Base-by-base conservation (phyloP, 23 tunicate species). In the Oikopleura vanhoeffeni region DNA sequence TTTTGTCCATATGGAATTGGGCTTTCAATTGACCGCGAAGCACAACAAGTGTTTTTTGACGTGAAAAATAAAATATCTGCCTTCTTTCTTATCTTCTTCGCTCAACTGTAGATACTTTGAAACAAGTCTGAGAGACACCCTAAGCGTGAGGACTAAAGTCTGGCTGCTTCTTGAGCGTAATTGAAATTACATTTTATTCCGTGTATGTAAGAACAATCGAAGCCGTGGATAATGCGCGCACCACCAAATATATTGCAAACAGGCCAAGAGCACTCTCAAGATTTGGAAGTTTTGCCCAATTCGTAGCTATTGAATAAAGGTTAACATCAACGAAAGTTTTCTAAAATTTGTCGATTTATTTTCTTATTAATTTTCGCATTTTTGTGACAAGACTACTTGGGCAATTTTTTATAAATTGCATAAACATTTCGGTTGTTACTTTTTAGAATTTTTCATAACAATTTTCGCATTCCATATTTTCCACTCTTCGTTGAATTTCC, bases 1-100 rank as follows among this genome's bases (percentile, higher is more conserved):
- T 13, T 71, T 71, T 71, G 79, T 71, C 79, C 79, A 30, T 18
- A 71, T 13, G 79, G 79, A 71, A 71, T 71, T 38, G 79, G 79
- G n/a, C n/a, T 38, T 71, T 38, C 34, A 71, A 30, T 24, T 71
- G 79, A 71, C 79, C 79, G n/a, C n/a, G n/a, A n/a, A n/a, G 32
- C 2, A 30, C 3, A 2, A 13, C 38, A 71, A 71, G 38, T 18
- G 79, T 32, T 71, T 71, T 30, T 71, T 71, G 79, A 71, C 79
- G n/a, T n/a, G 79, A 3, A 13, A 38, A 30, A 71, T 3, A 71
- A 71, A 4, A 71, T 24, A 38, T 71, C 79, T 24, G 79, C 38
- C n/a, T 71, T 71, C 79, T 18, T 18, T 71, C 35, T 71, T 30
- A 38, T 71, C 79, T 32, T 71, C 79, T 38, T 71, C 79, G 3